Percentiles rank a stretch among this genome's conserved stretches.
Evolutionary conservation across 2,113 vertebrate species (phyloP).

Genomic region (Argyrosomus japonicus): DNA sequence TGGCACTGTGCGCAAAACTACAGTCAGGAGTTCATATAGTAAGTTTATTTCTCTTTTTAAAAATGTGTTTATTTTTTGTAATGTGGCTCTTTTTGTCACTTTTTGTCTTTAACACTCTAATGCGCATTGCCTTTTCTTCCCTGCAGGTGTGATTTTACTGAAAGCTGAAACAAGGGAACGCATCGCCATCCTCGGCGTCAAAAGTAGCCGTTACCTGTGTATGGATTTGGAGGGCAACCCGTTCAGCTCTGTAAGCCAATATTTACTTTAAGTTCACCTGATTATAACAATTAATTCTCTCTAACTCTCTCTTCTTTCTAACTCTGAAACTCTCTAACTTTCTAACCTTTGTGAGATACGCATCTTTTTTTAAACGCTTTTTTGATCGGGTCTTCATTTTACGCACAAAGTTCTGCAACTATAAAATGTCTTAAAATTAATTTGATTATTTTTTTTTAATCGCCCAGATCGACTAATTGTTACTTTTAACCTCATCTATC

Average conservation of each 20-base stretch:
- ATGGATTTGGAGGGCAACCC: conserved; percentile 90
- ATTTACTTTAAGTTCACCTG: not conserved
- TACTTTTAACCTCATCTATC: not conserved
- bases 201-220: conserved; percentile 91
- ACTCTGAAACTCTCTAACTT: not conserved
- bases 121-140: not conserved
- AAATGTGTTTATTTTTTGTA: not conserved
- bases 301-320: not conserved
- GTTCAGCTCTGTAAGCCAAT: conserved; percentile 90
- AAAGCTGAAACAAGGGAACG: conserved; percentile 89
- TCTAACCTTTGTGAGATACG: not conserved
- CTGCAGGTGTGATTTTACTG: conserved; percentile 89
- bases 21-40: conserved; percentile 92
- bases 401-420: conserved; percentile 3
- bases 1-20: conserved; percentile 87
- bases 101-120: not conserved
- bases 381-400: not conserved
- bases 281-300: too few relatives aligned
- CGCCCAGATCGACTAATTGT: not conserved
- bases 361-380: conserved; percentile 31
- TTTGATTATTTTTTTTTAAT: not conserved
- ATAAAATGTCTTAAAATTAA: accelerated
- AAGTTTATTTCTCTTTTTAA: conserved; percentile 72
- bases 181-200: conserved; percentile 91
- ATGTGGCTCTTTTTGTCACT: not conserved